Conservation (phyloP, 2,113 vertebrate species). For the Xiphophorus maculatus region DNA sequence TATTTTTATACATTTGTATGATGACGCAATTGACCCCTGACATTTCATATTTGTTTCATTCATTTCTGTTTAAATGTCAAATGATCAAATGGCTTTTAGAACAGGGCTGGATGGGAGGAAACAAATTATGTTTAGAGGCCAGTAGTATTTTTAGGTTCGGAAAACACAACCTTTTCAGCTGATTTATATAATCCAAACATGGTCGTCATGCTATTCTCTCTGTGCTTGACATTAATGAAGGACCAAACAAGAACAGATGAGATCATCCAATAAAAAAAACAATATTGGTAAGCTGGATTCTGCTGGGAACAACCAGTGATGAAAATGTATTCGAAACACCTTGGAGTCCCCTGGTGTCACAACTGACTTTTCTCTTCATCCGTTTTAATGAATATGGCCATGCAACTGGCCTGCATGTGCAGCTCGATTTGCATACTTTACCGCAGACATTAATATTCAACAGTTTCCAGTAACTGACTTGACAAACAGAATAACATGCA, state of each 20-base stretch:
- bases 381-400: conserved; percentile 37
- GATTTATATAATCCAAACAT: conserved; percentile 11
- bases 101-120: conserved; percentile 4
- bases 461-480: conserved; percentile 15
- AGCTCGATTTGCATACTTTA: conserved; percentile 28
- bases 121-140: conserved; percentile 1
- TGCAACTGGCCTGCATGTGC: conserved; percentile 46
- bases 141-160: conserved; percentile 4
- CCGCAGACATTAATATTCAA: conserved; percentile 30
- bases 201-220: neutral
- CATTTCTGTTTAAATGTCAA: neutral
- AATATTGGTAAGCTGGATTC: conserved; percentile 1
- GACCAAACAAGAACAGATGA: conserved; percentile 42
- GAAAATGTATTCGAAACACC: conserved; percentile 8
- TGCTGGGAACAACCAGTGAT: conserved; percentile 5
- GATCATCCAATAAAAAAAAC: neutral
- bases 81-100: conserved; percentile 10
- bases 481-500: neutral
- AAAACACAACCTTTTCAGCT: conserved; percentile 6
- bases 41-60: neutral
- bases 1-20: neutral
- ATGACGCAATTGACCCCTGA: neutral
- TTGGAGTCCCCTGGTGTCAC: neutral
- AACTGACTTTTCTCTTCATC: conserved; percentile 11
- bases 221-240: conserved; percentile 26